Evolutionary conservation across 2,888 invertebrate species (phyloP).

Genomic region (Oligia strigilis): DNA sequence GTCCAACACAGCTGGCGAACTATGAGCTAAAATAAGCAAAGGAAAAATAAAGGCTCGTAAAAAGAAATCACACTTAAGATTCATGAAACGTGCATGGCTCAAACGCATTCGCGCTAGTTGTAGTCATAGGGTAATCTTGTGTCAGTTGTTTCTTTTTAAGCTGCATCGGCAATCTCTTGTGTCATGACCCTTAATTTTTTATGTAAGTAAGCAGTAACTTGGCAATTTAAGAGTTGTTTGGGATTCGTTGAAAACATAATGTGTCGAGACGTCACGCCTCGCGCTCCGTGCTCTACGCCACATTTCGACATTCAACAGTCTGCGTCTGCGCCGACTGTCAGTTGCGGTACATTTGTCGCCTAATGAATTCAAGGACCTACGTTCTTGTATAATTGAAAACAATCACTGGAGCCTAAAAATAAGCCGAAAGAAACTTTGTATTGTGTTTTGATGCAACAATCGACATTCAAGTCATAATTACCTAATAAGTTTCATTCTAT

Average conservation of each 20-base stretch:
- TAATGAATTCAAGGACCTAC: slow-evolving; percentile 35
- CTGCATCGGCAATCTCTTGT: slow-evolving; percentile 20
- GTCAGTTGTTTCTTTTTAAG: slow-evolving; percentile 20
- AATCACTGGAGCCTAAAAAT: slow-evolving; percentile 24
- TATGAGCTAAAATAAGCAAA: slow-evolving; percentile 17
- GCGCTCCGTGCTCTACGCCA: slow-evolving; percentile 17
- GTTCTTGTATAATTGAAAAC: slow-evolving; percentile 16
- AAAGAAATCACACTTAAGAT: slow-evolving; percentile 33
- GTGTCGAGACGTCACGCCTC: slow-evolving; percentile 16
- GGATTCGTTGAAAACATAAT: slow-evolving; percentile 17
- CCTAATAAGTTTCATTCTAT: not conserved
- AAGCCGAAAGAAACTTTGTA: slow-evolving; percentile 11
- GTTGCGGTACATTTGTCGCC: slow-evolving; percentile 36
- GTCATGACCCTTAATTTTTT: slow-evolving; percentile 14
- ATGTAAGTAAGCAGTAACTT: slow-evolving; percentile 5
- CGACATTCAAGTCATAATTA: not conserved
- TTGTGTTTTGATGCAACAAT: slow-evolving; percentile 6
- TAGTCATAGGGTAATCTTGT: slow-evolving; percentile 12
- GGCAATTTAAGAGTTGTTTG: slow-evolving; percentile 20
- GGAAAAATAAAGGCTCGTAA: slow-evolving; percentile 23
- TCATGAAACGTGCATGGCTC: slow-evolving; percentile 16
- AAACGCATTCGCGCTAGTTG: slow-evolving; percentile 9
- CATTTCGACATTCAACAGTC: slow-evolving; percentile 43
- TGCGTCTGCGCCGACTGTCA: slow-evolving; percentile 33
- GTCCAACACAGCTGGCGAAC: slow-evolving; percentile 35